Evolutionary conservation across 2,888 invertebrate genomes (phyloP).

Genomic region (Trilocha varians): DNA sequence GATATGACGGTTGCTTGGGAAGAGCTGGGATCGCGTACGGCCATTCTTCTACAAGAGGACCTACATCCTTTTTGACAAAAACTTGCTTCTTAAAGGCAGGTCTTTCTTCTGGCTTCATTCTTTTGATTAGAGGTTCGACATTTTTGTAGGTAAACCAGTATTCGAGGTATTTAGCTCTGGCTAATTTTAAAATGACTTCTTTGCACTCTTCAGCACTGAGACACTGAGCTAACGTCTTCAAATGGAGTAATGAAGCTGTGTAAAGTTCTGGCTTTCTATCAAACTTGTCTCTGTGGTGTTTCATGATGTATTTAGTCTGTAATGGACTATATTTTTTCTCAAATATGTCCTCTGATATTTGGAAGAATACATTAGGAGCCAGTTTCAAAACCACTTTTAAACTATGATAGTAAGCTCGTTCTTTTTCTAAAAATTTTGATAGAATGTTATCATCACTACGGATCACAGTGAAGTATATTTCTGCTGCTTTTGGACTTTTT

Average conservation of each 20-base stretch:
- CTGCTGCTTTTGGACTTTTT: slow-evolving; percentile 26
- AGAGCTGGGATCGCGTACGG: slow-evolving; percentile 22
- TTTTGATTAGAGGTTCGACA: slow-evolving; percentile 29
- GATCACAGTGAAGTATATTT: slow-evolving; percentile 33
- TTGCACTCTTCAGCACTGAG: slow-evolving; percentile 33
- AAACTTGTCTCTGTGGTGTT: slow-evolving; percentile 29
- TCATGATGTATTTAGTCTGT: slow-evolving; percentile 32
- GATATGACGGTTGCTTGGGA: slow-evolving; percentile 6
- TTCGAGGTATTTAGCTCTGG: slow-evolving; percentile 30
- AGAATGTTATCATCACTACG: slow-evolving; percentile 18
- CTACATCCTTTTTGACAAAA: slow-evolving; percentile 23
- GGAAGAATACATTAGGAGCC: slow-evolving; percentile 29
- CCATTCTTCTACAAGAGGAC: slow-evolving; percentile 17
- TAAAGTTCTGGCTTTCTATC: slow-evolving; percentile 37
- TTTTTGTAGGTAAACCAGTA: slow-evolving; percentile 32
- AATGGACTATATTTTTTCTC: slow-evolving; percentile 19
- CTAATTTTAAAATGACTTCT: slow-evolving; percentile 21
- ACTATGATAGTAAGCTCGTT: slow-evolving; percentile 24
- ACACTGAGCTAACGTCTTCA: slow-evolving; percentile 27
- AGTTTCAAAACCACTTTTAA: slow-evolving; percentile 31
- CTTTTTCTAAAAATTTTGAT: slow-evolving; percentile 18
- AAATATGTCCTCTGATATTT: slow-evolving; percentile 36
- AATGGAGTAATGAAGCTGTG: slow-evolving; percentile 27
- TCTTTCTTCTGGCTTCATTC: slow-evolving; percentile 16
- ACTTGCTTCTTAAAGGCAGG: slow-evolving; percentile 20